Percentiles rank a stretch among this genome's conserved stretches.
Evolutionary conservation across 2,797 vertebrate species (phyloP).

Genomic region (Chrosomus eos): DNA sequence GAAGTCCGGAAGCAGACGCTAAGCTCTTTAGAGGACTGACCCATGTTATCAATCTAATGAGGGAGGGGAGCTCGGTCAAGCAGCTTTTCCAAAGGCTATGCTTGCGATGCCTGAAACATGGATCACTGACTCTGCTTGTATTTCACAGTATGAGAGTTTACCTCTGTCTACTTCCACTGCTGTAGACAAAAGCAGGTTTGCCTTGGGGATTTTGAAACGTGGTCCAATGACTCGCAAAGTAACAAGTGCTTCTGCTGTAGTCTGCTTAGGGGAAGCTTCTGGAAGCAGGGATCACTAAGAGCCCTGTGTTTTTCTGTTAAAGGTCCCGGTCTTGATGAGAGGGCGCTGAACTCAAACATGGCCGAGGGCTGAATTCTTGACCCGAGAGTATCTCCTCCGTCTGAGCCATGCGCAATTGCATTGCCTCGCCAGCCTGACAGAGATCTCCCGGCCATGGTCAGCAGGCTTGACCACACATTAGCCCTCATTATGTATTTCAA

Average conservation of each 20-base stretch:
- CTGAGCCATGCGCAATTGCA: slow-evolving; percentile 34
- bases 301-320: slow-evolving; percentile 50
- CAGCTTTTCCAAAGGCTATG: slow-evolving; percentile 51
- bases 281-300: slow-evolving; percentile 72
- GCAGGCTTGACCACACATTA: slow-evolving; percentile 53
- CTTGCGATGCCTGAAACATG: slow-evolving; percentile 42
- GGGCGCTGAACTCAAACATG: slow-evolving; percentile 67
- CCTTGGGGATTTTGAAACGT: slow-evolving; percentile 48
- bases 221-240: slow-evolving; percentile 49
- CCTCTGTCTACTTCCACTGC: slow-evolving; percentile 41
- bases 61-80: slow-evolving; percentile 50
- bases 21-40: slow-evolving; percentile 53
- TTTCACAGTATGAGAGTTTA: slow-evolving; percentile 39
- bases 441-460: slow-evolving; percentile 36
- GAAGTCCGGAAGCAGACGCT: slow-evolving; percentile 28
- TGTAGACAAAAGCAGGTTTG: slow-evolving; percentile 37
- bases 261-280: slow-evolving; percentile 70
- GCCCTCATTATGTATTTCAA: slow-evolving; percentile 40
- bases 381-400: slow-evolving; percentile 17
- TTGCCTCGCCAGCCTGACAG: slow-evolving; percentile 34
- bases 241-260: slow-evolving; percentile 41
- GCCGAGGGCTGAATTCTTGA: slow-evolving; percentile 49
- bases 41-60: slow-evolving; percentile 56
- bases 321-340: slow-evolving; percentile 50
- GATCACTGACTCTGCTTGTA: slow-evolving; percentile 51